phyloP scores from a whole-genome alignment of 1,140 invertebrate genomes.

The Ceratina calcarata region DNA sequence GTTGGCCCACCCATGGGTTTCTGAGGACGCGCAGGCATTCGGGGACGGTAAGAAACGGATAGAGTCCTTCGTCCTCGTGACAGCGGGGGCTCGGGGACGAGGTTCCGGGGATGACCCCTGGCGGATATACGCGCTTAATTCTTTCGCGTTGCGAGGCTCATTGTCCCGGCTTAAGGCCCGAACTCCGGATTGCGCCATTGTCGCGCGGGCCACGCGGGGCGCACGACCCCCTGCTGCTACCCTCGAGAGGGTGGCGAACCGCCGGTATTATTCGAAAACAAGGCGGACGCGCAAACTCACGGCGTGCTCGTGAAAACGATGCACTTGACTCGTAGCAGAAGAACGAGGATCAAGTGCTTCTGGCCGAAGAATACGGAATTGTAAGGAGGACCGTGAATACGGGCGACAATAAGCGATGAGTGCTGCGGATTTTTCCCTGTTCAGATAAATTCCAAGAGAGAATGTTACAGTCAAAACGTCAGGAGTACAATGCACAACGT shows the following conservation, averaged over 20 bases:
- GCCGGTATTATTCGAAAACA: constrained; percentile 42
- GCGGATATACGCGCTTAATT: constrained; percentile 66
- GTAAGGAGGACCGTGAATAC: no score
- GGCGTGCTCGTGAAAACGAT: constrained; percentile 44
- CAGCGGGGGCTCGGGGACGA: constrained; percentile 60
- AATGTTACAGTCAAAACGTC: no score
- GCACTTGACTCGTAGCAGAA: constrained; percentile 52
- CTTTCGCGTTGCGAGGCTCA: constrained; percentile 63
- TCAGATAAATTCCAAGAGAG: no score
- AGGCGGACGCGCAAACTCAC: constrained; percentile 32
- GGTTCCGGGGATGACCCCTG: constrained; percentile 19
- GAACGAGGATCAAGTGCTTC: no score
- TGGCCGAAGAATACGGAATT: no score
- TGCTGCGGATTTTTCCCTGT: no score
- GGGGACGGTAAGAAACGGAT: constrained; percentile 58
- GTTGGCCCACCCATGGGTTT: constrained; percentile 68
- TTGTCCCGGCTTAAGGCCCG: constrained; percentile 58
- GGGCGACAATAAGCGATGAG: no score
- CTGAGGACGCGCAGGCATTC: constrained; percentile 50
- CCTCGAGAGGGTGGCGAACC: constrained; percentile 24
- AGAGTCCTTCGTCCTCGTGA: constrained; percentile 64
- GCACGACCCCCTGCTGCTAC: no score
- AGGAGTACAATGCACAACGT: no score
- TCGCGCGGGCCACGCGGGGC: constrained; percentile 6
- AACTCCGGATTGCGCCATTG: constrained; percentile 66